These are phyloP conservation scores for Silurus lanzhouensis DNA, from an alignment of 2,797 vertebrate genomes.

Conservation along the genomic window DNA sequence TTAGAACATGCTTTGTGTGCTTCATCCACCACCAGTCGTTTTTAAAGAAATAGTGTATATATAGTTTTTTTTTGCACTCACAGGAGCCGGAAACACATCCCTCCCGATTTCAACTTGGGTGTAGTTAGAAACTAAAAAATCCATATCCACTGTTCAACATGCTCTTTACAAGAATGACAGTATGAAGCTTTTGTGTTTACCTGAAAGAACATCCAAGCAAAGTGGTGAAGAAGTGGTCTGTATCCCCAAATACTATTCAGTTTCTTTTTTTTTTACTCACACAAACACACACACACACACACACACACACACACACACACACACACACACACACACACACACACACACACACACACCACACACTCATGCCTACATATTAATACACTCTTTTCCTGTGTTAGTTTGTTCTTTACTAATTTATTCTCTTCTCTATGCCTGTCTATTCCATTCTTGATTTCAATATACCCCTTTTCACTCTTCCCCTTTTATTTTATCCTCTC, in stretches of 20 bases:
- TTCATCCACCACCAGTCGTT: not conserved
- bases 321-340: too few relatives aligned
- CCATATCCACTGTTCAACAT: not conserved
- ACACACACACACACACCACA: too few relatives aligned
- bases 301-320: too few relatives aligned
- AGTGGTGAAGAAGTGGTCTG: slow-evolving; percentile 10
- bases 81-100: not conserved
- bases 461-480: not conserved
- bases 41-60: not conserved
- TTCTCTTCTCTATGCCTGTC: not conserved
- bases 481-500: not conserved
- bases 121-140: not conserved
- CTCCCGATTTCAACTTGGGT: not conserved
- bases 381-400: not conserved
- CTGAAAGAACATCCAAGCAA: not conserved
- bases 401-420: not conserved
- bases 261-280: not conserved
- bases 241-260: not conserved
- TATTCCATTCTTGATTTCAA: not conserved
- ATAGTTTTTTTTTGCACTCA: not conserved
- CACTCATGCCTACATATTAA: not conserved
- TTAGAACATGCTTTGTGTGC: too few relatives aligned
- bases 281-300: not conserved
- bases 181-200: not conserved
- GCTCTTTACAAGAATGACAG: not conserved